Percentiles rank a stretch among this genome's conserved stretches.
Evolutionary conservation across 2,113 vertebrate genomes (phyloP).

Genomic region (Phylloscopus whistleri): DNA sequence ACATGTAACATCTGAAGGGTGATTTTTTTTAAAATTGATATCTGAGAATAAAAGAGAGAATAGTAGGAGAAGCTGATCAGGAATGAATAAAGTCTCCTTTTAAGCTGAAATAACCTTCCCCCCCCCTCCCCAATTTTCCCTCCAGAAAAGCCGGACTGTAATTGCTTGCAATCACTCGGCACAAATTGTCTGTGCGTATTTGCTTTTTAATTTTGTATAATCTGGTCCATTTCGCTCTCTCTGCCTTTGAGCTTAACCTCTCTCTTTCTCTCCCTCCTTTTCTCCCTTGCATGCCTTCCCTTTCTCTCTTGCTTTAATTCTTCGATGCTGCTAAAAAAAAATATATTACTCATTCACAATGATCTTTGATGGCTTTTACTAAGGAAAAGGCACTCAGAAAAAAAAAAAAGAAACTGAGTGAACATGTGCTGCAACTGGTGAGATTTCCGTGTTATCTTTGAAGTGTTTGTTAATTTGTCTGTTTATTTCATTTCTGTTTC

Average conservation of each 20-base stretch:
- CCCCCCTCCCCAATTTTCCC: slow-evolving; percentile 73
- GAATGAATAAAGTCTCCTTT: slow-evolving; percentile 86
- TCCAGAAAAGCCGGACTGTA: slow-evolving; percentile 83
- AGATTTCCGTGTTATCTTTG: slow-evolving; percentile 54
- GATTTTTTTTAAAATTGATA: slow-evolving; percentile 79
- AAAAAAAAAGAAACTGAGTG: slow-evolving; percentile 30
- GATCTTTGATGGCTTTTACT: slow-evolving; percentile 71
- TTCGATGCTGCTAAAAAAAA: slow-evolving; percentile 66
- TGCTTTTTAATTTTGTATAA: slow-evolving; percentile 91
- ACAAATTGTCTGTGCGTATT: slow-evolving; percentile 84
- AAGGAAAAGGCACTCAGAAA: slow-evolving; percentile 67
- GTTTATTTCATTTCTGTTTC: not conserved
- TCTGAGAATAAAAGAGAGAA: slow-evolving; percentile 82
- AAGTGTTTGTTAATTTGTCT: slow-evolving; percentile 51
- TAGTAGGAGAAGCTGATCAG: slow-evolving; percentile 82
- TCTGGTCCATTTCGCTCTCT: slow-evolving; percentile 83
- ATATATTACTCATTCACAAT: slow-evolving; percentile 64
- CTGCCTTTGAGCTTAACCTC: slow-evolving; percentile 83
- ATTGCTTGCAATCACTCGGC: slow-evolving; percentile 84
- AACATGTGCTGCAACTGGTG: slow-evolving; percentile 43
- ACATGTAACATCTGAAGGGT: slow-evolving; percentile 77
- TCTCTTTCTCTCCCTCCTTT: slow-evolving; percentile 57
- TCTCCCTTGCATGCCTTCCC: slow-evolving; percentile 20
- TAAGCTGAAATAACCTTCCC: slow-evolving; percentile 77
- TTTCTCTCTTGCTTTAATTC: slow-evolving; percentile 68